Conservation (phyloP, 2,113 vertebrate species). For the human (Homo sapiens) region DNA sequence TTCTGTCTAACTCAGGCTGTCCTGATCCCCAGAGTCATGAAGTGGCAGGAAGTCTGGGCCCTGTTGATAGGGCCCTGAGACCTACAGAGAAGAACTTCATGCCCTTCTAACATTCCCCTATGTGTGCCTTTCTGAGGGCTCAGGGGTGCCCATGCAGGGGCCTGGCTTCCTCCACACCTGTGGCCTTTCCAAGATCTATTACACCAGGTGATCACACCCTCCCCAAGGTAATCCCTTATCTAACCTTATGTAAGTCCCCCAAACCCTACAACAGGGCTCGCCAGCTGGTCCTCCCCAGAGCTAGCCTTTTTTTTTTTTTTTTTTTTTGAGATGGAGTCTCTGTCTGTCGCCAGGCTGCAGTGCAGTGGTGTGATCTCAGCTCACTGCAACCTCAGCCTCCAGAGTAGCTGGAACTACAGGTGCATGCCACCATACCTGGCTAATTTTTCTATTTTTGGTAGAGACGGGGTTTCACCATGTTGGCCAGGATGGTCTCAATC, state of each 20-base stretch:
- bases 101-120: background rate
- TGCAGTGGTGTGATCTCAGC: too few relatives aligned
- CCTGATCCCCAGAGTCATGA: background rate
- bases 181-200: background rate
- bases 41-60: background rate
- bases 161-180: background rate
- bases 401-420: too few relatives aligned
- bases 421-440: too few relatives aligned
- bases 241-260: background rate
- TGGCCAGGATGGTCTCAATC: too few relatives aligned
- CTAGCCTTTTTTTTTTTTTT: too few relatives aligned
- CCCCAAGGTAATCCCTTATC: background rate
- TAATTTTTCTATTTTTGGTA: too few relatives aligned
- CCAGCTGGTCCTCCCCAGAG: background rate
- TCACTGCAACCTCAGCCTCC: too few relatives aligned
- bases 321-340: too few relatives aligned
- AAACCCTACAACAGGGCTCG: background rate
- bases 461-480: too few relatives aligned
- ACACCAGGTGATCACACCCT: background rate
- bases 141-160: accelerated
- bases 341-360: too few relatives aligned
- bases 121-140: background rate
- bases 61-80: background rate
- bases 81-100: background rate
- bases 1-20: background rate